Base-by-base conservation (phyloP, 2,797 vertebrate species). In the Lophotriccus pileatus region DNA sequence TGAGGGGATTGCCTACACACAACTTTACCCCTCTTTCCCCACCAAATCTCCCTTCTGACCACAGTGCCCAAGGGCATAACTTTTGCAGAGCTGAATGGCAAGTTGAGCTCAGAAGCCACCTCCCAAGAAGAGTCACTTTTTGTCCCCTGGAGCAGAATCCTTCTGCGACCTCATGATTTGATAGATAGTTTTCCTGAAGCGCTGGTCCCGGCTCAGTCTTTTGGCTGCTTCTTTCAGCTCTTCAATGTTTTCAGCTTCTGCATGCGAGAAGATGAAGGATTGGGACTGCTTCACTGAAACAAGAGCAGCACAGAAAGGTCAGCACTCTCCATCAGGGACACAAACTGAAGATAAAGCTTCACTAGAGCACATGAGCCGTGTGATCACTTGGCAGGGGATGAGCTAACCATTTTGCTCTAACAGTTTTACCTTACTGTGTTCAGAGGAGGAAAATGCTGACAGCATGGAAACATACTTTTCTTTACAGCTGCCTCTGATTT, bases 241-340 rank as follows among this genome's bases (percentile, higher is more conserved):
- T 91, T 99, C 98, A 25, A 99, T 97, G 93, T 97, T 98, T 93
- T 97, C 93, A 66, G 96, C 96, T 34, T 99, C 98, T 6, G 96
- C 37, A 2, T 96, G 97, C 0, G 98, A 96, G 18, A 98, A 97
- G 46, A 98, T 98, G 84, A 99, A 99, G 4, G 99, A 99, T 96
- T 99, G 98, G 10, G 99, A 99, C 55, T 99, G 99, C 96, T 99
- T 99, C 94, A 99, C 99, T 99, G 98, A 44, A 96, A 97, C 53
- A 68, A 96, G 9, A 96, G 49, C 24, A 86, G 60, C 44, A 88
- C 19, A 87, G 60, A 62, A 81, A 78, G 9, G 63, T 95, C 77
- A 94, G 69, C 21, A n/a, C 6, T 20, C 32, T 63, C 34, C 14
- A 4, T 20, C 49, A 52, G 46, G 34, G 43, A 28, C 77, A 47